Evolutionary conservation across 2,797 vertebrate genomes (phyloP), one percentile per base, ranked within the genome.

Genomic region (Leucoraja ocellata): DNA sequence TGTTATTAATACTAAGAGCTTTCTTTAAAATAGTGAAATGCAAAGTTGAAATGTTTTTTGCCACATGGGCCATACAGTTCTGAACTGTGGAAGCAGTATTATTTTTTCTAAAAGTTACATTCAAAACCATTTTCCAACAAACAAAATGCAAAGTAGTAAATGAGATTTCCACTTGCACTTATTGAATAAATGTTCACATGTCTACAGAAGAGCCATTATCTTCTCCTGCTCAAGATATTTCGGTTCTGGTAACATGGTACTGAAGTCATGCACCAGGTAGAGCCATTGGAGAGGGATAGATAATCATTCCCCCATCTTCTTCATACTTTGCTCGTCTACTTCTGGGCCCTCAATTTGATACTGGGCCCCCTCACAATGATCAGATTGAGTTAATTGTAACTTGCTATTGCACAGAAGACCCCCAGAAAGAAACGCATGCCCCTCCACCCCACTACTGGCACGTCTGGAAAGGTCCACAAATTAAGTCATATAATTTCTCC

Each of bases 51-150:
- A 58, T 28, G 11, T 74, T 28, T 71, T 92, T 92, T 92, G 90
- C 68, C 71, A 28, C 68, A 21, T 46, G 65, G 90, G 25, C 13
- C 32, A 54, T 54, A 39, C 23, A 28, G 39, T 46, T 91, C 65
- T 36, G 68, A 28, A 46, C 23, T 73, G 23, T 25, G 46, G 36
- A 54, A 92, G 71, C 11, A 25, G 54, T 54, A 91, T 46, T 73
- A 23, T 9, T 91, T 91, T 73, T 73, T 32, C 65, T 74, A 39
- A 46, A 71, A 46, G 46, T 25, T 73, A 21, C 39, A 71, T 11
- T 71, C 25, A 46, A 46, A 36, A 91, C 74, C 23, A 91, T 91
- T 91, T 91, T 32, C 84, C 36, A 74, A 91, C 71, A 91, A 91
- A 73, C 39, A 91, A 91, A 39, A 91, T 91, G 81, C 81, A 10